phyloP scores from a whole-genome alignment of 2,888 invertebrate genomes.

The Diachrysia chrysitis region DNA sequence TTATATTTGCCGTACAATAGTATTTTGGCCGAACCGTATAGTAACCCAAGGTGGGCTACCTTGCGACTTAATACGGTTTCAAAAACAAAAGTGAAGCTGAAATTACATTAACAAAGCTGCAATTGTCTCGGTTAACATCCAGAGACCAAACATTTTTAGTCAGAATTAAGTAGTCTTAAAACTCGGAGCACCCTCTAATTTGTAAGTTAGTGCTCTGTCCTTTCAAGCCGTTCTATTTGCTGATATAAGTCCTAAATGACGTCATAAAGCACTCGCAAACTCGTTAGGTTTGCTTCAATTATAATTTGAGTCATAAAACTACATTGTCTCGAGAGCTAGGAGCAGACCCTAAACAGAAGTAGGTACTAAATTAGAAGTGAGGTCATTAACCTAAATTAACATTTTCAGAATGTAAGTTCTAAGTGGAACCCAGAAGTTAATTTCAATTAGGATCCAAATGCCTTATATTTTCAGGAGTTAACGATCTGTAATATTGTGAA shows the following conservation, averaged over 20 bases:
- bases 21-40: neutral
- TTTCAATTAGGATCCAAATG: neutral
- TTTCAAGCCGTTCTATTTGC: constrained; percentile 9
- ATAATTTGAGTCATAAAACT: constrained; percentile 24
- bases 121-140: constrained; percentile 28
- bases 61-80: too few species aligned
- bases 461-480: neutral
- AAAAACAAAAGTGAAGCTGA: constrained; percentile 17
- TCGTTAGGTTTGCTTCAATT: constrained; percentile 19
- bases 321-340: constrained; percentile 2
- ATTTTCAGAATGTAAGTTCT: neutral
- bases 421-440: neutral
- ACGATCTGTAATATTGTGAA: neutral
- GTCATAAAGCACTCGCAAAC: constrained; percentile 22
- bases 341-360: constrained; percentile 11
- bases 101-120: constrained; percentile 26
- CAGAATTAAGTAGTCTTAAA: constrained; percentile 36
- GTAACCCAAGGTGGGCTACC: neutral
- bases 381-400: constrained; percentile 9
- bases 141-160: constrained; percentile 8
- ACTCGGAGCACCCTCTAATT: constrained; percentile 37
- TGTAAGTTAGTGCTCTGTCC: constrained; percentile 21
- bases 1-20: neutral
- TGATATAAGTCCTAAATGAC: constrained; percentile 13
- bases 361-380: constrained; percentile 22